phyloP scores from a whole-genome alignment of 1,140 invertebrate species.

The Delia radicum region DNA sequence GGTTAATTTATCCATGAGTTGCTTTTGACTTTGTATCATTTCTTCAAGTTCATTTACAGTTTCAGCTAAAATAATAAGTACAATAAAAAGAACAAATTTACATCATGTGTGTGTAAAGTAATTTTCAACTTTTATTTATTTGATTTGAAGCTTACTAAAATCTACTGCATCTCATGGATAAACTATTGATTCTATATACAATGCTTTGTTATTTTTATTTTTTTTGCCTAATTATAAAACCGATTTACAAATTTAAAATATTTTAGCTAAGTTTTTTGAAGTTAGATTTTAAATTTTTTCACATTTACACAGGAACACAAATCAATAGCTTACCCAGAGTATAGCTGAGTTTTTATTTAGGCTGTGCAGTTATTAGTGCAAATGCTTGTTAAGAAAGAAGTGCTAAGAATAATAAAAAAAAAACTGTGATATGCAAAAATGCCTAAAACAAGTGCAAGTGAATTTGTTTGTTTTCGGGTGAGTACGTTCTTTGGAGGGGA shows the following conservation, averaged over 20 bases:
- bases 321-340: conserved; percentile 63
- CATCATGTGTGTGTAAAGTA: not conserved
- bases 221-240: not conserved
- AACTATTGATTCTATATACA: conserved; percentile 60
- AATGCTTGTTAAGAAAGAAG: not conserved
- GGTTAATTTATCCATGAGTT: conserved; percentile 83
- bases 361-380: not conserved
- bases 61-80: conserved; percentile 64
- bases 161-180: conserved; percentile 61
- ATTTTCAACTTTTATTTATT: not conserved
- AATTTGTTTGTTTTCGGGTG: no score
- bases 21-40: conserved; percentile 82
- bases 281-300: conserved; percentile 16
- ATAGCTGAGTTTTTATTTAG: conserved; percentile 19
- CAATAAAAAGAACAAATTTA: not conserved
- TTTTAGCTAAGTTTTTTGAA: not conserved
- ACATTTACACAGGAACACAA: conserved; percentile 39
- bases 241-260: no score
- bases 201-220: no score
- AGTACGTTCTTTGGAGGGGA: no score
- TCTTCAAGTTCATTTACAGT: conserved; percentile 81
- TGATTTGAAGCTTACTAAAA: conserved; percentile 34
- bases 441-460: not conserved
- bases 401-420: not conserved
- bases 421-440: not conserved